Base-by-base conservation (phyloP, 2,113 vertebrate genomes). In the Tetrao urogallus region DNA sequence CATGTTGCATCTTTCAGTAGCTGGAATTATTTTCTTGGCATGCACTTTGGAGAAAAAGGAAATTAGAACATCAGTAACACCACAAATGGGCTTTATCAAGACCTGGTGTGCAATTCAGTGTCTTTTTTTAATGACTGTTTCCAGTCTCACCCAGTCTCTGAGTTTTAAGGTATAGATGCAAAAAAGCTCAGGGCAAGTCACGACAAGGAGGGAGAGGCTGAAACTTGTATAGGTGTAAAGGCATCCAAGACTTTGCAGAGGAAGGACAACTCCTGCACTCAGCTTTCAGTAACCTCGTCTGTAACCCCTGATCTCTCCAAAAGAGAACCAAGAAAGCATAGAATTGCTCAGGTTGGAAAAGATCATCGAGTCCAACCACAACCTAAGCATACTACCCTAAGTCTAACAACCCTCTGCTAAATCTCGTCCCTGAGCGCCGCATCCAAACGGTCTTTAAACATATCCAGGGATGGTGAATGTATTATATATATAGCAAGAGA, bases 201-300 rank as follows among this genome's bases (percentile, higher is more conserved):
- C 0, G 1, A 50, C 1, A 1, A 63, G 56, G 60, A 5, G 2
- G 27, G 20, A 58, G 52, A 4, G 19, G 13, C 61, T 30, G 15
- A 7, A 47, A 54, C 7, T 48, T 7, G 1, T 2, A 2, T 4
- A 7, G 6, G 10, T 18, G 22, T 10, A 34, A 63, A 30, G 0
- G 20, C 36, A 30, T 8, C 13, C 16, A 0, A 5, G 12, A 1
- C 17, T 5, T 2, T 0, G 5, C 15, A 8, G 27, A 56, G 42
- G 18, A 60, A 22, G 6, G 7, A 22, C 8, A 2, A 3, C 8
- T 54, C 21, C 12, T 36, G 2, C 9, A 18, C 19, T 7, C 2
- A 1, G 6, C 34, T 15, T 67, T 42, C 22, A 34, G 20, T n/a
- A n/a, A 6, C 13, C 58, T 47, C 36, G 1, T 2, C 2, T 2